phyloP scores from a whole-genome alignment of 2,888 invertebrate species.

The Camptogramma bilineatum region DNA sequence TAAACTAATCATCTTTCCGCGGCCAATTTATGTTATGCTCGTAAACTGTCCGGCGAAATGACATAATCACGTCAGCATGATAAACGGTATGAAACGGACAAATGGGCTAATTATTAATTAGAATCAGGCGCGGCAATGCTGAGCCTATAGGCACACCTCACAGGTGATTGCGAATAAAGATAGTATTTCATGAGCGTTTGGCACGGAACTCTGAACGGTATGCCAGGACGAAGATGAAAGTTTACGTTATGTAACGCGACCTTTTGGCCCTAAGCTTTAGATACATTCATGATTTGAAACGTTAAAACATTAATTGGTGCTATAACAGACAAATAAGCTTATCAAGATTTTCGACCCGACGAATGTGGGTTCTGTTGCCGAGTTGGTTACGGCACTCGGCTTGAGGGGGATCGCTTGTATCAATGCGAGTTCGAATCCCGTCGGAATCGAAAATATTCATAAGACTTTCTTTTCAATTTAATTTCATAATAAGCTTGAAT shows the following conservation, averaged over 20 bases:
- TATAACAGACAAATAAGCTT: no score
- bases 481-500: no score
- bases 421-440: no score
- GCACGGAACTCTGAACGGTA: constrained; percentile 31
- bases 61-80: constrained; percentile 19
- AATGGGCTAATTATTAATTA: constrained; percentile 26
- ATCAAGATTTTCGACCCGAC: no score
- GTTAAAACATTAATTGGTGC: no score
- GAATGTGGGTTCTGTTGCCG: no score
- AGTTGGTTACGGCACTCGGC: no score
- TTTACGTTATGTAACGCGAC: constrained; percentile 6
- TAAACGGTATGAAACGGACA: constrained; percentile 6
- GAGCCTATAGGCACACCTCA: constrained; percentile 27
- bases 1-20: constrained; percentile 1
- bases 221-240: constrained; percentile 33
- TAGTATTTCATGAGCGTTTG: constrained; percentile 28
- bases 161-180: constrained; percentile 34
- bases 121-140: constrained; percentile 16
- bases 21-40: constrained; percentile 6
- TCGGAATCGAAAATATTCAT: no score
- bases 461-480: no score
- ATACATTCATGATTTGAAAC: no score
- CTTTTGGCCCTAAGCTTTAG: not conserved
- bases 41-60: constrained; percentile 9
- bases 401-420: no score